Evolutionary conservation across 2,888 invertebrate species (phyloP), one percentile per base, ranked within the genome.

Genomic region (Mechanitis messenoides): DNA sequence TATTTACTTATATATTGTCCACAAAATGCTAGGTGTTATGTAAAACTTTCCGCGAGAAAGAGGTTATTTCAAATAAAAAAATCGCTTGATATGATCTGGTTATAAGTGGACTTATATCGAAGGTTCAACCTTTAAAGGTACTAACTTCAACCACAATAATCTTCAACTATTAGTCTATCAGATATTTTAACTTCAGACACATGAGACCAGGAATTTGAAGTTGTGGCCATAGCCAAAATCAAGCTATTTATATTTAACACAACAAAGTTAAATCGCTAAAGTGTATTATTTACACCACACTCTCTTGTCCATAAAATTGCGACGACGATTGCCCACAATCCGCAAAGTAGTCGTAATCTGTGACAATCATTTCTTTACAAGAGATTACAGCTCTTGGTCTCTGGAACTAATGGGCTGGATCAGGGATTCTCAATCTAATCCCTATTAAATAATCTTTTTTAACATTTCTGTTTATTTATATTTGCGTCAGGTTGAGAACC

Each of bases 281-380:
- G 64, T 67, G 61, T 6, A 5, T 64, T 67, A 65, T 46, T 62
- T 64, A 62, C 65, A 70, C 73, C 55, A 59, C 62, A 70, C 66
- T 55, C 12, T 42, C 9, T 61, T 62, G 58, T 45, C 58, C 46
- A 61, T 66, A 58, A 65, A 67, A 67, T 65, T 63, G 65, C 63
- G 50, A 60, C 56, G 65, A 61, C 63, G 60, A 63, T 61, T 63
- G 68, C 58, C 60, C 65, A 58, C 58, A 67, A 63, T 65, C 55
- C 56, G 63, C 69, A 31, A 45, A 67, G 61, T 46, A 28, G 56
- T 56, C 33, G 65, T 59, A 67, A 67, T 67, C 65, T 67, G 61
- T 60, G 65, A 63, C 63, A 63, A 65, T 65, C 63, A 63, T 63
- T 67, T 60, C 65, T 63, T 58, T 63, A 60, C 58, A 50, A 59